These are phyloP conservation scores for Drosophila nasuta DNA, from an alignment of 1,140 invertebrate species.

Conservation along the genomic window DNA sequence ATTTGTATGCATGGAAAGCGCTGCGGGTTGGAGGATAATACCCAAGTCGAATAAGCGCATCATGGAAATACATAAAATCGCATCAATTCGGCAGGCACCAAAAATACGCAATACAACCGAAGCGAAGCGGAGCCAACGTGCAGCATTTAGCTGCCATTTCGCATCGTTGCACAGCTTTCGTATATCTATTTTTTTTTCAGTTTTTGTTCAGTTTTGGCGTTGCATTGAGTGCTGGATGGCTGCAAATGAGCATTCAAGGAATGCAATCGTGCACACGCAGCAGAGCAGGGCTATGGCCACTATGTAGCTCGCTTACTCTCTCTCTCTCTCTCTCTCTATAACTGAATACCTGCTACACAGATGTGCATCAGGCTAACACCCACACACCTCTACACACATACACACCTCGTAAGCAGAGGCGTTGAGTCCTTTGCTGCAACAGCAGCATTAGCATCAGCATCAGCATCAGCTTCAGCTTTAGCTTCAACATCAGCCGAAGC, in stretches of 20 bases:
- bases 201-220: too few relatives aligned
- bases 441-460: not conserved
- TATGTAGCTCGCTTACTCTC: too few relatives aligned
- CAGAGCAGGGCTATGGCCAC: not conserved
- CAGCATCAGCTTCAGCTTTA: not conserved
- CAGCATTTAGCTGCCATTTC: conserved; percentile 6
- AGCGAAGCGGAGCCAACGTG: not conserved
- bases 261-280: conserved; percentile 64
- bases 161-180: not conserved
- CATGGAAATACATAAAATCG: conserved; percentile 81
- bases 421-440: not conserved
- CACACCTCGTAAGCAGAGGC: not conserved
- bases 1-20: conserved; percentile 82
- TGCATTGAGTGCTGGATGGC: conserved; percentile 48
- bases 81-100: conserved; percentile 58
- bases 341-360: conserved; percentile 15
- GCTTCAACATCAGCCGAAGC: not conserved
- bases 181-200: too few relatives aligned
- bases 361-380: conserved; percentile 16
- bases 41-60: conserved; percentile 79
- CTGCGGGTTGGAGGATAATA: conserved; percentile 68
- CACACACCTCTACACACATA: not conserved
- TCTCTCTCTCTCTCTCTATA: not conserved
- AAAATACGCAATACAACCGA: conserved; percentile 6
- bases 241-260: conserved; percentile 76